A percentile compares a stretch with the other conserved stretches of the same genome.
phyloP scores from a whole-genome alignment of 2,113 vertebrate species.

The Pomatostomus ruficeps region DNA sequence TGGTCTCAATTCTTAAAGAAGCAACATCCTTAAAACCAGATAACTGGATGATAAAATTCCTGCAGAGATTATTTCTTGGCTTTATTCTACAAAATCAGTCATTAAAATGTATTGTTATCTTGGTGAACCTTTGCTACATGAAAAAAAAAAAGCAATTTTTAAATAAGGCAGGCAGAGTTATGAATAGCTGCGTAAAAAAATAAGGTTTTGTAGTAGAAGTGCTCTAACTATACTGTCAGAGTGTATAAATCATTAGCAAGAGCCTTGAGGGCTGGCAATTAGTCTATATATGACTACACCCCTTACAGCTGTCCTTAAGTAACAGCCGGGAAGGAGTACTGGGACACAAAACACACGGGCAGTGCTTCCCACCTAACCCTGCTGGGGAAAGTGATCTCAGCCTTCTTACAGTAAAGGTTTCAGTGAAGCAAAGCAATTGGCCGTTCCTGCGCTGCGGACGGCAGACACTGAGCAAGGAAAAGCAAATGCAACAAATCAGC shows the following conservation, averaged over 20 bases:
- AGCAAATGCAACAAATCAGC: slow-evolving; percentile 13
- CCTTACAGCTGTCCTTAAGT: background rate
- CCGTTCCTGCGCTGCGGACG: background rate
- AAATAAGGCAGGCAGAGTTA: background rate
- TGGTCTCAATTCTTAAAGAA: background rate
- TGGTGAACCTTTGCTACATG: background rate
- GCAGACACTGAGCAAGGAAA: background rate
- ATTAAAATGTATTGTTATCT: background rate
- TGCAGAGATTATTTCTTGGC: background rate
- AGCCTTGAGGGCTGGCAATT: background rate
- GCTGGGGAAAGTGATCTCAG: background rate
- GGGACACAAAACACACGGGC: background rate
- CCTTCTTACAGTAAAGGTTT: background rate
- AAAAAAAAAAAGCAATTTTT: background rate
- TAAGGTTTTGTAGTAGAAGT: background rate
- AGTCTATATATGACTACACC: background rate
- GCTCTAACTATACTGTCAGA: background rate
- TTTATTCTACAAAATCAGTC: background rate
- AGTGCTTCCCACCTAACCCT: background rate
- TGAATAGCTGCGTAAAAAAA: background rate
- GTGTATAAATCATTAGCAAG: background rate
- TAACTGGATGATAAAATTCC: background rate
- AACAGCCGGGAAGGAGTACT: background rate
- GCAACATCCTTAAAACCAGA: background rate
- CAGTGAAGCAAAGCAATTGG: background rate